phyloP scores from a whole-genome alignment of 2,797 vertebrate genomes.

The Phrynocephalus forsythii region DNA sequence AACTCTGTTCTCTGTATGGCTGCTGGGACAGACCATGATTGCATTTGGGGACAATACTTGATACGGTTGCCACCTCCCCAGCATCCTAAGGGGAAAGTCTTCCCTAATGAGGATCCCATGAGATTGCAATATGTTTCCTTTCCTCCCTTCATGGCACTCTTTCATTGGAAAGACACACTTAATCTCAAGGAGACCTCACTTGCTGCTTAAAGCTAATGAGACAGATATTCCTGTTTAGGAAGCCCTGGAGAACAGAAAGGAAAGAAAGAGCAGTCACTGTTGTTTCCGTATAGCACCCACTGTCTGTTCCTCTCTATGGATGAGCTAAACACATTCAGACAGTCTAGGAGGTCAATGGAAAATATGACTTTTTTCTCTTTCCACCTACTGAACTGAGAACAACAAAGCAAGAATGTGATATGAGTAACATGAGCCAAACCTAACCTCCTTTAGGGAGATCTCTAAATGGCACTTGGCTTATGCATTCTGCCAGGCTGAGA shows the following conservation, averaged over 20 bases:
- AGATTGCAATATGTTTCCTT: background rate
- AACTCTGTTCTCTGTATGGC: background rate
- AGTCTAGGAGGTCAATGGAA: conserved; percentile 42
- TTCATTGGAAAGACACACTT: too few relatives aligned
- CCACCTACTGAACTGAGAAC: conserved; percentile 13
- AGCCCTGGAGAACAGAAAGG: background rate
- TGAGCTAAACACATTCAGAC: conserved; percentile 35
- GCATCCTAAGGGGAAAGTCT: background rate
- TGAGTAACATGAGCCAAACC: conserved; percentile 6
- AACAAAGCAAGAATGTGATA: conserved; percentile 22
- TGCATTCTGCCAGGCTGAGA: conserved; percentile 26
- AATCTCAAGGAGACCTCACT: background rate
- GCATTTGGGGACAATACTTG: background rate
- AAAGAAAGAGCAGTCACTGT: conserved; percentile 30
- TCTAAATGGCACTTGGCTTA: conserved; percentile 11
- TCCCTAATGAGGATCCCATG: background rate
- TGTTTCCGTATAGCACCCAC: conserved; percentile 37
- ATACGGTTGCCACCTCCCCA: background rate
- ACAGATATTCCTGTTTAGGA: background rate
- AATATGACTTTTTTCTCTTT: conserved; percentile 40
- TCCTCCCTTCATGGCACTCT: too few relatives aligned
- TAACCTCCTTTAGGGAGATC: accelerated
- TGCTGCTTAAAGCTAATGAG: background rate
- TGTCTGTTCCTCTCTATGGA: conserved; percentile 44
- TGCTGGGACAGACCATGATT: background rate